These are phyloP conservation scores for Dasyornis broadbenti DNA, from an alignment of 2,113 vertebrate species.

Conservation along the genomic window DNA sequence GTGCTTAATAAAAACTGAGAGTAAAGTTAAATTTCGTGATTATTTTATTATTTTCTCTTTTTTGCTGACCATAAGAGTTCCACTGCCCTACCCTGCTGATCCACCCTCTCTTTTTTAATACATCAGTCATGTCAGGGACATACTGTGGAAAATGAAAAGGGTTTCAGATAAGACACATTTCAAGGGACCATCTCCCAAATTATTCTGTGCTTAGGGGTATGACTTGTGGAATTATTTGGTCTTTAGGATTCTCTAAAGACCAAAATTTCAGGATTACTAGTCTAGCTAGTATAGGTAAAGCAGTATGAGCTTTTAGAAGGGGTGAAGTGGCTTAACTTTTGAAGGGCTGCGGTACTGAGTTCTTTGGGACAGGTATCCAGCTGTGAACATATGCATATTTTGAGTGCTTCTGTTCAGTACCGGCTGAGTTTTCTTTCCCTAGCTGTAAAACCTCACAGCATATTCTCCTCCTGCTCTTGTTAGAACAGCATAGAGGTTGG, in stretches of 20 bases:
- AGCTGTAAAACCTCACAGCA: neutral
- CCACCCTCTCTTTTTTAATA: neutral
- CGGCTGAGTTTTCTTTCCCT: neutral
- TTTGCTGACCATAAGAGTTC: neutral
- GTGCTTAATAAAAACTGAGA: neutral
- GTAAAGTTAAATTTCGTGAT: neutral
- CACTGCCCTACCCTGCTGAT: neutral
- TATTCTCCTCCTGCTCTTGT: neutral
- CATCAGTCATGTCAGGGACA: neutral
- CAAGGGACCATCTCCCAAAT: neutral
- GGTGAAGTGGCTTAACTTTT: neutral
- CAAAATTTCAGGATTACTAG: neutral
- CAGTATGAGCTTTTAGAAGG: neutral
- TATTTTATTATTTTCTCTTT: neutral
- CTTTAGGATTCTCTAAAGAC: neutral
- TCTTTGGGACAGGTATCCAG: neutral
- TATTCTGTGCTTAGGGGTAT: neutral
- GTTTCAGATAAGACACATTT: neutral
- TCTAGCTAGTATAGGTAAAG: neutral
- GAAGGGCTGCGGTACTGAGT: neutral
- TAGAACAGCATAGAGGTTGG: neutral
- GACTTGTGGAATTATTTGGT: neutral
- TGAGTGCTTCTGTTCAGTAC: neutral
- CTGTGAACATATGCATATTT: neutral
- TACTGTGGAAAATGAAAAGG: neutral